Conservation (phyloP, 2,888 invertebrate species). For the Coleophora flavipennella region DNA sequence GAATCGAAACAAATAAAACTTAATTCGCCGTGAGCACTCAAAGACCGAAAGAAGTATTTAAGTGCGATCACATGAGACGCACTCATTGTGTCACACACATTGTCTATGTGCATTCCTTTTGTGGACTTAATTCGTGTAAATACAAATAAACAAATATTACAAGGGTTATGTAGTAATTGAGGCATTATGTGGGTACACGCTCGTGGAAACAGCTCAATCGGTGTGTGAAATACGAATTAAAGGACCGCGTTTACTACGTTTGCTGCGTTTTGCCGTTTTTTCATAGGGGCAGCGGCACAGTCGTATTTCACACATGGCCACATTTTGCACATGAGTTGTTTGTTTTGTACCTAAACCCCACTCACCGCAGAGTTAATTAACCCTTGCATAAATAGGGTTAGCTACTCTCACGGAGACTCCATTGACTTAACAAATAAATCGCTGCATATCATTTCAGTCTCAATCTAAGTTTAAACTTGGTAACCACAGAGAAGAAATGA, state of each 20-base stretch:
- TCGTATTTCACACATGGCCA: conserved; percentile 60
- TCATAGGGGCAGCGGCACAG: conserved; percentile 38
- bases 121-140: conserved; percentile 40
- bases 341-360: not conserved
- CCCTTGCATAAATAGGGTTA: not conserved
- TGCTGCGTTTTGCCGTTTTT: conserved; percentile 41
- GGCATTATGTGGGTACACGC: conserved; percentile 32
- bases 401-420: too few species aligned
- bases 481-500: too few species aligned
- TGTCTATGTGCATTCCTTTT: conserved; percentile 48
- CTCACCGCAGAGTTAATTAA: not conserved
- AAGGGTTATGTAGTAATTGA: conserved; percentile 64
- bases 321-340: conserved; percentile 18
- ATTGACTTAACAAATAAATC: too few species aligned
- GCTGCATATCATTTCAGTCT: too few species aligned
- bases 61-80: conserved; percentile 35
- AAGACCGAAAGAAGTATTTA: conserved; percentile 33
- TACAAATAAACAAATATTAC: conserved; percentile 46
- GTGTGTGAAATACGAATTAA: conserved; percentile 65
- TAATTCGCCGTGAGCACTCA: conserved; percentile 37
- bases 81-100: conserved; percentile 43
- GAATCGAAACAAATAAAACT: conserved; percentile 19
- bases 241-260: conserved; percentile 51
- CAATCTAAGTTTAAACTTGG: too few species aligned
- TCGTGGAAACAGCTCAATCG: conserved; percentile 58